phyloP scores from a whole-genome alignment of 1,140 invertebrate species.

The Teleopsis dalmanni region DNA sequence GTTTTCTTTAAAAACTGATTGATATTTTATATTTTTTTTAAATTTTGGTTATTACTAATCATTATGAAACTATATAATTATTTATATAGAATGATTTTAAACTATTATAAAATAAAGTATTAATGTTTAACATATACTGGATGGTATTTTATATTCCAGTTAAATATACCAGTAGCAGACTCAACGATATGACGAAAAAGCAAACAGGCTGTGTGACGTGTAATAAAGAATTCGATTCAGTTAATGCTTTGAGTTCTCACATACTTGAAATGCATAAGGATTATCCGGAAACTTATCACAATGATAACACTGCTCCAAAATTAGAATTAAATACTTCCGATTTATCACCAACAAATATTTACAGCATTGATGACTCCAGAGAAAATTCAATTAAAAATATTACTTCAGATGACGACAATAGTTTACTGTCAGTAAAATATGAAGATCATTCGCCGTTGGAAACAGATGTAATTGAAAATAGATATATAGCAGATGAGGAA shows the following conservation, averaged over 20 bases:
- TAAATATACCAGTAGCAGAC: constrained; percentile 1
- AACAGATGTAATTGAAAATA: too few species aligned
- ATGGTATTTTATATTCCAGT: neutral
- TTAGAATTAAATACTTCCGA: neutral
- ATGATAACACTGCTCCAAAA: too few species aligned
- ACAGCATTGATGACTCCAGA: neutral
- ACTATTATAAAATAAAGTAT: too few species aligned
- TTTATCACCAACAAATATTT: neutral
- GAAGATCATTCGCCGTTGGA: constrained; percentile 20
- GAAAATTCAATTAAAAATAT: constrained; percentile 2
- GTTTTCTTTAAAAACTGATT: too few species aligned
- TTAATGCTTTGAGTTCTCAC: constrained; percentile 29
- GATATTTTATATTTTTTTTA: too few species aligned
- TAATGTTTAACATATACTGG: too few species aligned
- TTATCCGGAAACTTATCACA: constrained; percentile 45
- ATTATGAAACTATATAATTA: too few species aligned
- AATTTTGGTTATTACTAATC: too few species aligned
- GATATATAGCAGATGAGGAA: too few species aligned
- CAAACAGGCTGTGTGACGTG: constrained; percentile 48
- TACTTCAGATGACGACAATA: constrained; percentile 2
- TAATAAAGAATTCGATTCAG: constrained; percentile 33
- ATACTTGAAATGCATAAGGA: constrained; percentile 41
- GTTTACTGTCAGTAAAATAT: neutral
- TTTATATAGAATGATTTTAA: too few species aligned
- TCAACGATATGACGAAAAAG: constrained; percentile 34